Evolutionary conservation across 2,797 vertebrate species (phyloP), one percentile per base, ranked within the genome.

Genomic region (Premnoplex brunnescens): DNA sequence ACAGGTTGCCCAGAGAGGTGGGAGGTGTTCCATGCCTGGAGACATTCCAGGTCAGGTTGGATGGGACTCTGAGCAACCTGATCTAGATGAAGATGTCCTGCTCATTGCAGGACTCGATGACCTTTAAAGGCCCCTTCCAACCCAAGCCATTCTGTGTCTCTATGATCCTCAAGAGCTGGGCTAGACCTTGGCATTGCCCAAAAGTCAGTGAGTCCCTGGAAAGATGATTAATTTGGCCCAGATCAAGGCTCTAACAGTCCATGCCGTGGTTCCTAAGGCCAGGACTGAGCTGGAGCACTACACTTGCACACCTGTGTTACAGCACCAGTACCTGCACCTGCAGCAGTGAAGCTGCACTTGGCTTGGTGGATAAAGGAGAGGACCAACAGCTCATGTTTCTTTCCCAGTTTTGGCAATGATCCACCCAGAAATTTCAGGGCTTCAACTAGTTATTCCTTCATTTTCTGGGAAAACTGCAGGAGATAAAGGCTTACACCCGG

Each of bases 191-290:
- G 21, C 24, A 19, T 3, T 10, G 55, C 63, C 36, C 34, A 39
- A 2, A 72, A 68, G 13, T 8, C 56, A 36, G 9, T 0, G 1
- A 41, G 26, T 24, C 19, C 36, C 34, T 56, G 48, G 15, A 44
- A 55, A 14, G 10, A 34, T 36, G 28, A 4, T 26, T 27, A 10
- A 46, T 62, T 24, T 51, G 43, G 37, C 54, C 54, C 54, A 71
- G 4, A 68, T 21, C 0, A 3, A 34, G 34, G 8, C 46, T 21
- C 0, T 9, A 36, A 2, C 36, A 52, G 43, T 21, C 34, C n/a
- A 5, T 28, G 54, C 12, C 10, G 13, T 1, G 7, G 72, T 23
- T 89, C n/a, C 80, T 54, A 59, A 54, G 30, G 4, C 41, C 4
- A 0, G 30, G 30, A 10, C 48, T 15, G 69, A 85, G 79, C 59